These are phyloP conservation scores for Camelus bactrianus DNA, from an alignment of 2,113 vertebrate genomes.

Conservation along the genomic window DNA sequence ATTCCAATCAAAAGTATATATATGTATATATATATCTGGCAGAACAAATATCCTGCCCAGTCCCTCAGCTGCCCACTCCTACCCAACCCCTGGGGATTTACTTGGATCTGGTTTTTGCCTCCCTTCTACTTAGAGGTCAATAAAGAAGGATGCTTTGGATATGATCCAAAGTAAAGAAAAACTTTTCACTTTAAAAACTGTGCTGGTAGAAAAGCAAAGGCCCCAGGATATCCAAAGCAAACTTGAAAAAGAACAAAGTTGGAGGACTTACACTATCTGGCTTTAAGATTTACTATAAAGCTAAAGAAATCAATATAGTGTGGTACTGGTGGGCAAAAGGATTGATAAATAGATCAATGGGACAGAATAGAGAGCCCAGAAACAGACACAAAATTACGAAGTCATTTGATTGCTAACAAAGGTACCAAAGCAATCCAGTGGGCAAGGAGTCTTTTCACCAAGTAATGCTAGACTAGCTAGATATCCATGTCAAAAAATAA, in stretches of 20 bases:
- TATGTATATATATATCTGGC: neutral
- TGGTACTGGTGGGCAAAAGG: neutral
- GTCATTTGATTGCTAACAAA: slow-evolving; percentile 14
- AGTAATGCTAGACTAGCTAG: neutral
- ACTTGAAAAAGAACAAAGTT: slow-evolving; percentile 30
- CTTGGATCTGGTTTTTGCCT: slow-evolving; percentile 36
- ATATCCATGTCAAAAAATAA: neutral
- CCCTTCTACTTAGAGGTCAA: neutral
- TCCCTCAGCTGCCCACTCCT: neutral
- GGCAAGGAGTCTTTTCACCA: slow-evolving; percentile 31
- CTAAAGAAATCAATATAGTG: slow-evolving; percentile 16
- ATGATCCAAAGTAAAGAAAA: slow-evolving; percentile 21
- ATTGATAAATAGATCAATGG: neutral
- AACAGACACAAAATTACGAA: slow-evolving; percentile 51
- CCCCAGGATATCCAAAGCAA: neutral
- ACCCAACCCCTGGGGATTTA: neutral
- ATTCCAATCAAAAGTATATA: neutral
- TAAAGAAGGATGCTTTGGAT: neutral
- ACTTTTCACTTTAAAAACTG: slow-evolving; percentile 11
- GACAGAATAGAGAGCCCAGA: slow-evolving; percentile 9
- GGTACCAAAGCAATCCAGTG: neutral
- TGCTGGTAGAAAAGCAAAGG: neutral
- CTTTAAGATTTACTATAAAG: neutral
- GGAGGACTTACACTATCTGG: neutral
- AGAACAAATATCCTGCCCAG: neutral